phyloP scores from a whole-genome alignment of 2,113 vertebrate genomes.

The Romanogobio albipinnatus region DNA sequence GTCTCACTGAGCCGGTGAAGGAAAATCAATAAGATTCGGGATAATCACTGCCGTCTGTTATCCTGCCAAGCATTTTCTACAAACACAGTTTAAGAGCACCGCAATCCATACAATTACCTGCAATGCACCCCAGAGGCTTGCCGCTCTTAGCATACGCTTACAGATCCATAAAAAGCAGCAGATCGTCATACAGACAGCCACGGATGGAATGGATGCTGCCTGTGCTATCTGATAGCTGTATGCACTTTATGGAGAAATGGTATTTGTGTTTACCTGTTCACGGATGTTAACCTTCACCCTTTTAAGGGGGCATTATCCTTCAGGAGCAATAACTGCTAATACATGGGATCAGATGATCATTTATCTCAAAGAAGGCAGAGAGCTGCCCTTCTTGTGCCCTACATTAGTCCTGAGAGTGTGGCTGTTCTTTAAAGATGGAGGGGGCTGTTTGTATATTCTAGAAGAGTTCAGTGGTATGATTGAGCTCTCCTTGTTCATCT shows the following conservation, averaged over 20 bases:
- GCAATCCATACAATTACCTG: constrained; percentile 52
- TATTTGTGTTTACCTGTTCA: constrained; percentile 13
- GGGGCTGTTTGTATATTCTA: constrained; percentile 5
- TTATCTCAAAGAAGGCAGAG: constrained; percentile 28
- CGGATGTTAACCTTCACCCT: constrained; percentile 30
- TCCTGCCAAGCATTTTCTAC: constrained; percentile 32
- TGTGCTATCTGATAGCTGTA: constrained; percentile 12
- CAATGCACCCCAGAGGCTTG: constrained; percentile 28
- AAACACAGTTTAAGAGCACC: constrained; percentile 47
- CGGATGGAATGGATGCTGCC: not conserved
- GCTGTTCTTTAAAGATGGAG: constrained; percentile 11
- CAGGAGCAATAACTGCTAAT: constrained; percentile 42
- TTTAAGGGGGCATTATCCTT: constrained; percentile 24
- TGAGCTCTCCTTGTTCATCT: not conserved
- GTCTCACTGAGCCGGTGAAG: constrained; percentile 34
- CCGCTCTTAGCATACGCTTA: constrained; percentile 21
- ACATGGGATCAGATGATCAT: constrained; percentile 23
- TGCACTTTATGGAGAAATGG: constrained; percentile 14
- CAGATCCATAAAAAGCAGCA: constrained; percentile 21
- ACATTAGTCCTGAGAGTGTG: constrained; percentile 8
- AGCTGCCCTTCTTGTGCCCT: constrained; percentile 17
- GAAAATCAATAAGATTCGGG: constrained; percentile 49
- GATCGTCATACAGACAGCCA: not conserved
- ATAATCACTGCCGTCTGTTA: constrained; percentile 48
- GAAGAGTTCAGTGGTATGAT: not conserved